Conservation (phyloP, 2,113 vertebrate genomes). For the Struthidea cinerea region DNA sequence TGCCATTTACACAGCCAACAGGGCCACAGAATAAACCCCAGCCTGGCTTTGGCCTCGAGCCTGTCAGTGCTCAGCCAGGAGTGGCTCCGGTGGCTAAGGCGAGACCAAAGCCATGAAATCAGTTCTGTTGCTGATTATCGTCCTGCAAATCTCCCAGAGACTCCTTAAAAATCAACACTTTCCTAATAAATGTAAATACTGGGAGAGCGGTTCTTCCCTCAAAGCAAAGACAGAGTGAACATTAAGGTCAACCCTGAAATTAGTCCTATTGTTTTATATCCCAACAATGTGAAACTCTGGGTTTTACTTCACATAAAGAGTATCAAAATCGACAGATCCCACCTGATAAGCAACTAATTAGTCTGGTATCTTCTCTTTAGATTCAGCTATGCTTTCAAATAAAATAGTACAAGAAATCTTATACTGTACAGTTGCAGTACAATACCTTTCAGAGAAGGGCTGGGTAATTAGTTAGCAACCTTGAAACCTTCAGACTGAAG, state of each 20-base stretch:
- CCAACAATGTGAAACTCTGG: background rate
- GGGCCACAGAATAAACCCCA: background rate
- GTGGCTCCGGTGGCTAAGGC: background rate
- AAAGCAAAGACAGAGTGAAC: background rate
- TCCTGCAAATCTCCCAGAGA: background rate
- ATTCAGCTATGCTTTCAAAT: background rate
- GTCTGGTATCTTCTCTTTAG: background rate
- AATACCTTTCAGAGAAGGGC: background rate
- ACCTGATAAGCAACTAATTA: background rate
- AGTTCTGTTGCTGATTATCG: background rate
- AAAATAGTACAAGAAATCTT: background rate
- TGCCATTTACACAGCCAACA: background rate
- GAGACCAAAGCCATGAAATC: background rate
- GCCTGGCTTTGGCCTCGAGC: background rate
- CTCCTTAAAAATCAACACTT: background rate
- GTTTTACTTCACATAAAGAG: background rate
- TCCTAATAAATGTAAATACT: background rate
- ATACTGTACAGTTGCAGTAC: background rate
- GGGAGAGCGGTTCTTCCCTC: background rate
- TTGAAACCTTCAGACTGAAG: background rate
- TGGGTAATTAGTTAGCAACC: conserved; percentile 11
- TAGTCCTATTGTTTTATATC: background rate
- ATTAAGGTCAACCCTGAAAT: background rate
- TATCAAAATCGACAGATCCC: background rate
- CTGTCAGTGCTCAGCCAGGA: background rate